Evolutionary conservation across 2,888 invertebrate species (phyloP).

Genomic region (Galeruca laticollis): DNA sequence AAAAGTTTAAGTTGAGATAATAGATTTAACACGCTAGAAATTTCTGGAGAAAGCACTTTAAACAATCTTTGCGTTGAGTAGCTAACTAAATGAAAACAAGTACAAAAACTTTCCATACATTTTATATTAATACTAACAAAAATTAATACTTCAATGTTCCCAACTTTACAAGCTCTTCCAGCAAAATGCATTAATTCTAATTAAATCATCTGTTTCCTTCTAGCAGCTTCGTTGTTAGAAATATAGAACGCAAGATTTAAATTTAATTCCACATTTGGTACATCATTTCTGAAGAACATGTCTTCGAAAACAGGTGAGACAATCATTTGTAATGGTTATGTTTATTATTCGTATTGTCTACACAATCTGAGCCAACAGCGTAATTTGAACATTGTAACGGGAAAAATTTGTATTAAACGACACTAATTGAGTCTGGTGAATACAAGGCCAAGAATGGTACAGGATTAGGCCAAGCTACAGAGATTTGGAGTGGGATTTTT

Average conservation of each 20-base stretch:
- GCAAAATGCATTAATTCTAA: constrained; percentile 9
- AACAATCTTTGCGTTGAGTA: background rate
- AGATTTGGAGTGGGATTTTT: too few species aligned
- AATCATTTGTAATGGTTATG: constrained; percentile 50
- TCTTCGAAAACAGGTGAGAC: constrained; percentile 42
- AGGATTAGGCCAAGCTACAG: too few species aligned
- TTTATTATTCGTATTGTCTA: constrained; percentile 37
- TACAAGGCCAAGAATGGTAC: background rate
- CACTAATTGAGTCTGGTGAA: constrained; percentile 38
- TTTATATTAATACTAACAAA: background rate
- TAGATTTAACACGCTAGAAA: too few species aligned
- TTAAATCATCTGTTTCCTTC: constrained; percentile 11
- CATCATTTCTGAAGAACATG: constrained; percentile 33
- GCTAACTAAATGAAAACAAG: background rate
- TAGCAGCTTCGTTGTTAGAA: background rate
- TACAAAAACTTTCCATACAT: background rate
- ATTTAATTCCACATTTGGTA: constrained; percentile 28
- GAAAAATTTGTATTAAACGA: constrained; percentile 43
- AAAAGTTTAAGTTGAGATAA: too few species aligned
- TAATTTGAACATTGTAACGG: constrained; percentile 43
- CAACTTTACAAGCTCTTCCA: background rate
- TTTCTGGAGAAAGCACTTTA: background rate
- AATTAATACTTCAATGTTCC: constrained; percentile 4
- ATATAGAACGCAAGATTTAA: constrained; percentile 17
- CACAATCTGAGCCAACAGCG: constrained; percentile 35